Evolutionary conservation across 2,888 invertebrate genomes (phyloP), one percentile per base, ranked within the genome.

Genomic region (Bimastos eiseni): DNA sequence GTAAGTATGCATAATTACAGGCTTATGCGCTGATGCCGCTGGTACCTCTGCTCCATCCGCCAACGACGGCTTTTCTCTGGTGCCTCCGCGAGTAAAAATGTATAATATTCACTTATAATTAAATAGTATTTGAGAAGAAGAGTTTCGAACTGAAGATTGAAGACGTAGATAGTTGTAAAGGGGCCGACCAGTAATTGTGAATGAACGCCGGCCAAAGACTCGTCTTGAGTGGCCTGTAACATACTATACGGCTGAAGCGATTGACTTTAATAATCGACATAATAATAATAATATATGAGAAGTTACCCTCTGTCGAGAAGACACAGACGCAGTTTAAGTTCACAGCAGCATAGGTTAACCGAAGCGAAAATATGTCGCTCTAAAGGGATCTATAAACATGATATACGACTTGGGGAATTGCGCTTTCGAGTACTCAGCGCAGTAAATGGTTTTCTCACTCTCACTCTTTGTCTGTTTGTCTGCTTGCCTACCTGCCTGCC

Each of bases 401-500:
- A n/a, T n/a, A 70, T 30, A 70, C 70, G 70, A 70, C 30, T 55
- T 55, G 55, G 24, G 13, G 3, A 30, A 24, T 30, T 30, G 55
- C 55, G 30, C 24, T 2, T 55, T 30, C 30, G 44, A 44, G 30
- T 55, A 55, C 24, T 24, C 55, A 86, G 24, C 33, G 41, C 6
- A 89, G 24, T 3, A 41, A 24, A 30, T 83, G 55, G 24, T 86
- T 83, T 91, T 70, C 84, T 21, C 88, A 83, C 83, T 70, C 90
- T 91, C 91, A 44, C 84, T 89, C 86, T 24, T 33, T 38, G 11
- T 55, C 55, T 55, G 24, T 55, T 5, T 55, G 55, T 55, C 55
- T 30, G 11, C 30, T 30, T 55, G 24, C 89, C 49, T 89, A 89
- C 90, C 89, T 55, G 33, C 34, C 70, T 89, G 88, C 41, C 84